Evolutionary conservation across 2,888 invertebrate species (phyloP).

Genomic region (Cinara cedri): DNA sequence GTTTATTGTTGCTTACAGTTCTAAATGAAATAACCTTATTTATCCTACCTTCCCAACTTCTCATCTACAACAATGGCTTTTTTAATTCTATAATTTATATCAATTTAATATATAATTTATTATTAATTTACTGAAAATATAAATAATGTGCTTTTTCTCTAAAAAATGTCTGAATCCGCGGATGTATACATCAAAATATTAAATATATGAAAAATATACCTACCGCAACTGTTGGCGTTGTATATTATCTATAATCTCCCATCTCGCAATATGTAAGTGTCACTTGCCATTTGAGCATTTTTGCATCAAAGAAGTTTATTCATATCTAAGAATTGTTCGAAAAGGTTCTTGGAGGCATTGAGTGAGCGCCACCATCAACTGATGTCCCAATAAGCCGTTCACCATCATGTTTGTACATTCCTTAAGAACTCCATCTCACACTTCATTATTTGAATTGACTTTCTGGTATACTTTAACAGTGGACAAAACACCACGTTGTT

Average conservation of each 20-base stretch:
- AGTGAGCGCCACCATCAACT: background rate
- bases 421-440: background rate
- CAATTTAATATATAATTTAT: too few relatives aligned
- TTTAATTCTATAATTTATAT: too few relatives aligned
- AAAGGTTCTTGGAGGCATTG: background rate
- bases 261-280: background rate
- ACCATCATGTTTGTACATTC: background rate
- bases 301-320: background rate
- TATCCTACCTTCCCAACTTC: too few relatives aligned
- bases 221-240: background rate
- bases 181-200: too few relatives aligned
- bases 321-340: background rate
- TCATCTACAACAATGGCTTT: too few relatives aligned
- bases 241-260: background rate
- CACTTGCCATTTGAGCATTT: background rate
- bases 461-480: slow-evolving; percentile 11
- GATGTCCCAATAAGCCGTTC: background rate
- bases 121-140: too few relatives aligned
- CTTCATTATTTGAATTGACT: slow-evolving; percentile 25
- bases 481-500: background rate
- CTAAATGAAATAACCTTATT: too few relatives aligned
- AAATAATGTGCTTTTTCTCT: too few relatives aligned
- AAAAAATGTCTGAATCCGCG: too few relatives aligned
- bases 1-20: too few relatives aligned
- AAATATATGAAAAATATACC: background rate